Evolutionary conservation across 1,140 invertebrate genomes (phyloP).

Genomic region (Drosophila sucinea): DNA sequence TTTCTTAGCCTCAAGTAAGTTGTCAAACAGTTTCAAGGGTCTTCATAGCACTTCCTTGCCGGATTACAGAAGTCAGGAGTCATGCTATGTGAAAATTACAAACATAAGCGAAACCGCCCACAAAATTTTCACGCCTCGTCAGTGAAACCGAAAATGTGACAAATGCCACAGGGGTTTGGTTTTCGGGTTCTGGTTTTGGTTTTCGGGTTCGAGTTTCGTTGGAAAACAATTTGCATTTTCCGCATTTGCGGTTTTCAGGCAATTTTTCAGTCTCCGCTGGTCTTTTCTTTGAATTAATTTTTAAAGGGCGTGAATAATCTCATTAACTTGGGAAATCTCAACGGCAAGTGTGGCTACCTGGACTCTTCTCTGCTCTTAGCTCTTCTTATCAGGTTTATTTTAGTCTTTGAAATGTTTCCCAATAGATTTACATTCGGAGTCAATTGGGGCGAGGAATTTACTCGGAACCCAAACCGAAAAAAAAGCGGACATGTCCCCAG

Average conservation of each 20-base stretch:
- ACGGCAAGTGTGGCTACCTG: constrained; percentile 21
- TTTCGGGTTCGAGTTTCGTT: constrained; percentile 28
- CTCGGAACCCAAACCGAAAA: constrained; percentile 25
- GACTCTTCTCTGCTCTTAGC: constrained; percentile 6
- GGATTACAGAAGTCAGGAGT: constrained; percentile 18
- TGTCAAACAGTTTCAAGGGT: constrained; percentile 61
- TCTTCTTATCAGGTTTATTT: constrained; percentile 40
- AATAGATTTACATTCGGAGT: constrained; percentile 30
- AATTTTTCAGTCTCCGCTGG: constrained; percentile 37
- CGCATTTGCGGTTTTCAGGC: constrained; percentile 67
- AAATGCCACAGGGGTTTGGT: constrained; percentile 37
- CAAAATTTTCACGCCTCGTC: constrained; percentile 73
- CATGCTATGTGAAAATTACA: constrained; percentile 45
- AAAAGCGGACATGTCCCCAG: constrained; percentile 59
- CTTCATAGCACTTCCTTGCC: constrained; percentile 10
- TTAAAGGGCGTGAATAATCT: constrained; percentile 71
- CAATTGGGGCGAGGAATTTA: constrained; percentile 41
- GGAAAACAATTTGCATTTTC: constrained; percentile 77
- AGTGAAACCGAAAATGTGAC: constrained; percentile 39
- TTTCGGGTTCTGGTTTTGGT: too few species aligned
- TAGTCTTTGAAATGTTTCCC: constrained; percentile 56
- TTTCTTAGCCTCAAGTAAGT: constrained; percentile 41
- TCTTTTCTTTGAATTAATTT: constrained; percentile 73
- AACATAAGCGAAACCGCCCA: constrained; percentile 70
- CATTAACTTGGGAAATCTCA: constrained; percentile 46